Conservation (phyloP, 2,113 vertebrate species). For the Athene cunicularia region DNA sequence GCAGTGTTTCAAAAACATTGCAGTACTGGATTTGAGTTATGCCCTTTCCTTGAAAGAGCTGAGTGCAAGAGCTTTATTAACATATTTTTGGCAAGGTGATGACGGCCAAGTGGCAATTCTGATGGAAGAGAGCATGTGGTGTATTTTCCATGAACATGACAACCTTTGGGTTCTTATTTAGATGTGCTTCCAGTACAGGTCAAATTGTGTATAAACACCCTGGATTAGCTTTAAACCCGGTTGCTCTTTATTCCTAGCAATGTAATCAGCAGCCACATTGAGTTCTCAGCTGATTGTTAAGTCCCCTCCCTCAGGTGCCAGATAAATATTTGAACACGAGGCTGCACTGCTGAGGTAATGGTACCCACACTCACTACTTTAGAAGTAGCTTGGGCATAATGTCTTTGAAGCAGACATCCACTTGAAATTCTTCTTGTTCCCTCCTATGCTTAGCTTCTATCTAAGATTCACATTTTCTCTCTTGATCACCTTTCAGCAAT, state of each 20-base stretch:
- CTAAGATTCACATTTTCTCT: background rate
- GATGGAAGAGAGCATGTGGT: background rate
- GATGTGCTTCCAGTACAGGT: background rate
- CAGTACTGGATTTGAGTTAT: background rate
- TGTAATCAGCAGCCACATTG: background rate
- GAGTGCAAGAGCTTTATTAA: background rate
- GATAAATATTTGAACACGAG: background rate
- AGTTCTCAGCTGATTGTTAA: background rate
- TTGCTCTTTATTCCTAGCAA: background rate
- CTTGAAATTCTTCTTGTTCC: background rate
- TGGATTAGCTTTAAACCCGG: background rate
- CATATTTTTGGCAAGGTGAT: background rate
- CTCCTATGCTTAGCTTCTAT: background rate
- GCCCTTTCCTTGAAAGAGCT: background rate
- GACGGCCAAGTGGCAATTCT: background rate
- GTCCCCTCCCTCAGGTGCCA: background rate
- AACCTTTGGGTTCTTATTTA: background rate
- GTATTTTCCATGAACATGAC: background rate
- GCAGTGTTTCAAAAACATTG: background rate
- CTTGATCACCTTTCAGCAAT: background rate
- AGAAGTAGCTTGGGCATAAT: background rate
- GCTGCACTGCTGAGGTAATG: background rate
- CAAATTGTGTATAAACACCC: background rate
- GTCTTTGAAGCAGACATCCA: background rate
- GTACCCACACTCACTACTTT: background rate